Evolutionary conservation across 2,888 invertebrate genomes (phyloP), one percentile per base, ranked within the genome.

Genomic region (Eudemis profundana): DNA sequence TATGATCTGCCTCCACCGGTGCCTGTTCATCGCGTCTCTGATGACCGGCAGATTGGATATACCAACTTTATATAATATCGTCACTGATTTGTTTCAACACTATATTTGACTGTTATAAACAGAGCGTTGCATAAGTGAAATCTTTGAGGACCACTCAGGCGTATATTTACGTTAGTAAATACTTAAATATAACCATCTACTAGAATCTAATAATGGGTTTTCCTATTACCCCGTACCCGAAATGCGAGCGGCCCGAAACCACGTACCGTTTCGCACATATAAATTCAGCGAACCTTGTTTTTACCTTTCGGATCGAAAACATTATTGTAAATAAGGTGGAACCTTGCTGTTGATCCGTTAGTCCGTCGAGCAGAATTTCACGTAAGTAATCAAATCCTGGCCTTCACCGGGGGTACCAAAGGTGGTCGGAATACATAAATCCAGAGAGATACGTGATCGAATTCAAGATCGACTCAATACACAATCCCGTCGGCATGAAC

Each of bases 351-450:
- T 75, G 75, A 79, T 76, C 78, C 74, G 78, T 82, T 82, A 82
- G 75, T 78, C 79, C 80, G 73, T 72, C 70, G 78, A 81, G 73
- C 77, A 75, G 75, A 80, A 83, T 79, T 82, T 78, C 75, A 76
- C 74, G 74, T 78, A 83, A 80, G 84, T 87, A 89, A 90, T 89
- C 86, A 85, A 86, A 86, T 88, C 83, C 82, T 85, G 78, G 78
- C 81, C 81, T 78, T 77, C 77, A 81, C 60, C 60, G 60, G 80
- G 78, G 77, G 78, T 82, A 81, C 76, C 78, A 81, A 84, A 88
- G 86, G 84, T 87, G 84, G 83, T 86, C 74, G 82, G 86, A 86
- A 87, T 87, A 89, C 85, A 85, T 87, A 89, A 90, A 90, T 90
- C 88, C 89, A 87, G 82, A 78, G 82, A 83, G 82, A 74, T 82